Conservation (phyloP, 2,888 invertebrate genomes). For the Chymomyza procnemis region DNA sequence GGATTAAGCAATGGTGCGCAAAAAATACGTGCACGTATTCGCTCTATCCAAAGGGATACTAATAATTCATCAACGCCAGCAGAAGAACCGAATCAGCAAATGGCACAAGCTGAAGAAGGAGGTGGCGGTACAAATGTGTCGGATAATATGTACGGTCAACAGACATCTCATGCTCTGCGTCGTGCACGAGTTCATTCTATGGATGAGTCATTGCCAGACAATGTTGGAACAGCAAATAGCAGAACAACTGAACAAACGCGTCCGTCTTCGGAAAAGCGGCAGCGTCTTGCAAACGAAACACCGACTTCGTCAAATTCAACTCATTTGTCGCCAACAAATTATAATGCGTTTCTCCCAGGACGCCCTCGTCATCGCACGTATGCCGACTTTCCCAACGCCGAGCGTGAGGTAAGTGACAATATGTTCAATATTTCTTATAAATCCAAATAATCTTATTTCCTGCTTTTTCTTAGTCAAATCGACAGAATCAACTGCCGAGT, state of each 20-base stretch:
- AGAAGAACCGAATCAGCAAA: not conserved
- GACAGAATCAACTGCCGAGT: slow-evolving; percentile 25
- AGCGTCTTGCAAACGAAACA: slow-evolving; percentile 40
- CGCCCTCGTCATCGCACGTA: slow-evolving; percentile 55
- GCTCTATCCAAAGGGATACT: slow-evolving; percentile 15
- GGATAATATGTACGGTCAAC: slow-evolving; percentile 11
- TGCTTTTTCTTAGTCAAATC: not conserved
- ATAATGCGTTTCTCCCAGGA: slow-evolving; percentile 55
- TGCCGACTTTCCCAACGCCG: slow-evolving; percentile 38
- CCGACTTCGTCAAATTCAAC: slow-evolving; percentile 30
- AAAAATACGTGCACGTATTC: slow-evolving; percentile 21
- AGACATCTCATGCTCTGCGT: slow-evolving; percentile 27
- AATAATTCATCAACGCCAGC: not conserved
- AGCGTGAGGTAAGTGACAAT: slow-evolving; percentile 29
- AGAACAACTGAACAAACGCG: slow-evolving; percentile 2
- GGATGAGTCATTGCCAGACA: slow-evolving; percentile 40
- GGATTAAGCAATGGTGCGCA: slow-evolving; percentile 45
- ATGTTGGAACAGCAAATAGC: slow-evolving; percentile 17
- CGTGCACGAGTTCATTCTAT: slow-evolving; percentile 45
- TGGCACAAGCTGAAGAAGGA: not conserved
- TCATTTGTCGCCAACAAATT: slow-evolving; percentile 53
- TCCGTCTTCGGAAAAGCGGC: not conserved
- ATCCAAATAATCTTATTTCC: not conserved
- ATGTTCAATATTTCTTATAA: not conserved
- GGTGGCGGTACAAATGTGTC: slow-evolving; percentile 5